Evolutionary conservation across 1,140 invertebrate genomes (phyloP), one percentile per base, ranked within the genome.

Genomic region (Ips typographus): DNA sequence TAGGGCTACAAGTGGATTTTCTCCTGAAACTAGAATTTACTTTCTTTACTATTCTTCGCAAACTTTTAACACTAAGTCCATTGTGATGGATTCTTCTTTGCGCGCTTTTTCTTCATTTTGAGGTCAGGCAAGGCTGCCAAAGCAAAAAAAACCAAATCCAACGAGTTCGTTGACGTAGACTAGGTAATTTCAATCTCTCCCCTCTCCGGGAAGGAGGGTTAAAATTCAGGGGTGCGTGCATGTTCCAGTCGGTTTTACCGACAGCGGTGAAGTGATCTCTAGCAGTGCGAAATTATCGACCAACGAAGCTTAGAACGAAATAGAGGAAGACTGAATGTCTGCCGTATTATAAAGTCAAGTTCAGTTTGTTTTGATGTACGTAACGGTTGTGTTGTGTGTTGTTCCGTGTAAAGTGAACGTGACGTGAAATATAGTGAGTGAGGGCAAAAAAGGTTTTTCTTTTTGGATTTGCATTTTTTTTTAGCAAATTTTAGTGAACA

Each of bases 91-190:
- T 22, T 22, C 22, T 22, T 22, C 22, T 22, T 22, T 22, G 22
- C 22, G 22, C 22, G 22, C 22, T 22, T 22, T 22, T 22, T 22
- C 22, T 22, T 22, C 22, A 22, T 70, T 64, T 61, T 64, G 49
- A 70, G 68, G 68, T 70, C 68, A 70, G 53, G 68, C 68, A 70
- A 70, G 68, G 68, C 68, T 70, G 60, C 52, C 68, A 61, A 44
- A 49, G 47, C 43, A 68, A 59, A 40, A 49, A 65, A 49, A 40
- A 5, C 4, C 44, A 47, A 47, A 5, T 6, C 49, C 64, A 61
- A 62, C 66, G 59, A 68, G 65, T 57, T 58, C 8, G 40, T 1
- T 8, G 7, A 51, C 40, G 4, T 53, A 53, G 49, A 52, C 44
- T n/a, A 47, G n/a, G 44, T 47, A 47, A 47, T 47, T 47, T n/a